Conservation (phyloP, 2,797 vertebrate species). For the Bradypus variegatus region DNA sequence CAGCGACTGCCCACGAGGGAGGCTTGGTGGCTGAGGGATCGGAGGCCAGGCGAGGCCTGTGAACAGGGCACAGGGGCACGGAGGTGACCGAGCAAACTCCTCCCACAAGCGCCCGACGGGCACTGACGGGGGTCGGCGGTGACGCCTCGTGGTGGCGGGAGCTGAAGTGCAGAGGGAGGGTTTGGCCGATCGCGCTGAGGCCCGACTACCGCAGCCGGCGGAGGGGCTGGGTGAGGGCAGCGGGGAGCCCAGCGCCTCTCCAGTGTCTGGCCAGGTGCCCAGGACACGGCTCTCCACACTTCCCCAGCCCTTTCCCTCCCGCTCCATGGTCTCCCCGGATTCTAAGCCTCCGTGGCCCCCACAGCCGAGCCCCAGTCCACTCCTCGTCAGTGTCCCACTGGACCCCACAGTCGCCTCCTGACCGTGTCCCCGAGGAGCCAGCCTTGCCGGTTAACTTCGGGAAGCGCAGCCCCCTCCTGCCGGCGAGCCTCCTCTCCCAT, state of each 20-base stretch:
- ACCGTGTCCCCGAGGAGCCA: too few relatives aligned
- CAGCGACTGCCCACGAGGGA: background rate
- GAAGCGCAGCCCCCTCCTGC: too few relatives aligned
- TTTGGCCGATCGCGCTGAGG: background rate
- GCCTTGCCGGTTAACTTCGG: too few relatives aligned
- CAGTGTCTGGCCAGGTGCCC: accelerated
- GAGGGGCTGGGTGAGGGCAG: background rate
- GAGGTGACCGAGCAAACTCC: conserved; percentile 53
- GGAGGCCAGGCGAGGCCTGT: conserved; percentile 22
- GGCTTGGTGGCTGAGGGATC: background rate
- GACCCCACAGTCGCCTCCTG: too few relatives aligned
- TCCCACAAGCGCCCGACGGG: conserved; percentile 29
- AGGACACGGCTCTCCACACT: accelerated
- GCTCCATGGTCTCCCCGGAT: too few relatives aligned
- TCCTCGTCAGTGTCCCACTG: background rate
- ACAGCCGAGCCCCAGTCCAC: too few relatives aligned
- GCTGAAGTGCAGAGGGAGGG: too few relatives aligned
- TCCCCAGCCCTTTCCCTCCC: background rate
- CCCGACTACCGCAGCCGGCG: too few relatives aligned
- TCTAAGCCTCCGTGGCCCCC: background rate
- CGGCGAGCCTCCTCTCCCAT: too few relatives aligned
- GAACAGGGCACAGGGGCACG: background rate
- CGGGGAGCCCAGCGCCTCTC: too few relatives aligned
- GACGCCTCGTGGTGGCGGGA: too few relatives aligned
- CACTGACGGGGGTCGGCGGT: background rate